Percentiles rank a stretch among this genome's conserved stretches.
Conservation (phyloP, 1,140 invertebrate genomes). For the Megalopta genalis region DNA sequence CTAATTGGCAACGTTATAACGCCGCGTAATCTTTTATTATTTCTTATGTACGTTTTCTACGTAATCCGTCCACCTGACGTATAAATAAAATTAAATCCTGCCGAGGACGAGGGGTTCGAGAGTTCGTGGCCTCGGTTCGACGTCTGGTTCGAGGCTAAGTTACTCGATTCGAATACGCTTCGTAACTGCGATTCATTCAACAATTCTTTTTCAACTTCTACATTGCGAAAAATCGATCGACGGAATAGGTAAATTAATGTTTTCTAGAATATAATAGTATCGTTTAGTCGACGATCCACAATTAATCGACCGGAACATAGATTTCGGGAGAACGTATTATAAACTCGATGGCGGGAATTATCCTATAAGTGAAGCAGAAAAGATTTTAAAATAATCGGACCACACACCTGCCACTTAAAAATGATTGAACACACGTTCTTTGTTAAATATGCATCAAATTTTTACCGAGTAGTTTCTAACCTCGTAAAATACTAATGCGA, state of each 20-base stretch:
- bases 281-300: background rate
- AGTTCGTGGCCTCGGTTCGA: conserved; percentile 72
- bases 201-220: conserved; percentile 35
- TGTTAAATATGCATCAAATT: background rate
- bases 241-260: background rate
- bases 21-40: conserved; percentile 36
- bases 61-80: conserved; percentile 35
- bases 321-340: background rate
- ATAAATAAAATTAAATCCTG: conserved; percentile 67
- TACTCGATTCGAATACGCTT: conserved; percentile 70
- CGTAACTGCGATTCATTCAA: conserved; percentile 48
- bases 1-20: conserved; percentile 34
- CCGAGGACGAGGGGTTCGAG: conserved; percentile 81
- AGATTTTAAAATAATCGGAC: conserved; percentile 29
- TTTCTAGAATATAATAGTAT: background rate
- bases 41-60: conserved; percentile 29
- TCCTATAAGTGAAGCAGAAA: conserved; percentile 30
- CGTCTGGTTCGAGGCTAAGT: conserved; percentile 77
- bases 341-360: conserved; percentile 37
- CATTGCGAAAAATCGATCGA: conserved; percentile 55
- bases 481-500: background rate
- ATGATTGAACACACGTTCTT: background rate
- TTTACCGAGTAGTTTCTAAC: background rate
- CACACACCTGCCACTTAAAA: conserved; percentile 19
- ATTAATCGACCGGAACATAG: background rate